phyloP scores from a whole-genome alignment of 2,888 invertebrate species.

The Mythimna pallens region DNA sequence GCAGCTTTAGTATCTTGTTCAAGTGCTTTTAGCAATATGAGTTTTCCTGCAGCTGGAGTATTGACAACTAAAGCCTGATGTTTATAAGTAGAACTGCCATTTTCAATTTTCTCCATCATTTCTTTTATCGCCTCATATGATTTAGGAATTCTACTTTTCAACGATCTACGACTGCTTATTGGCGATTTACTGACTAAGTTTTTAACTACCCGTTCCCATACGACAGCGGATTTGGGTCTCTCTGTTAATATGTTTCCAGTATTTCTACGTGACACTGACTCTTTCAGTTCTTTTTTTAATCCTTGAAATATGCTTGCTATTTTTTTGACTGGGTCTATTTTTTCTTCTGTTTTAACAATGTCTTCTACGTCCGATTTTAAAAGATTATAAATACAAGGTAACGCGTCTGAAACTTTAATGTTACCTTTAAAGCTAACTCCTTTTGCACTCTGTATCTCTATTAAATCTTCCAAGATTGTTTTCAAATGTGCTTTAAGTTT shows the following conservation, averaged over 20 bases:
- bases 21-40: conserved; percentile 78
- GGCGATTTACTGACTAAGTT: conserved; percentile 70
- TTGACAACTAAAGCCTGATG: conserved; percentile 69
- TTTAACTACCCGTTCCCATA: conserved; percentile 82
- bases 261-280: conserved; percentile 70
- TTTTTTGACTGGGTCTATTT: conserved; percentile 64
- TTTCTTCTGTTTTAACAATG: conserved; percentile 40
- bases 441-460: conserved; percentile 78
- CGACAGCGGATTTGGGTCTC: conserved; percentile 78
- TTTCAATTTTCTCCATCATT: conserved; percentile 72
- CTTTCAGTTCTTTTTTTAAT: conserved; percentile 74
- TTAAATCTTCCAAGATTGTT: conserved; percentile 80
- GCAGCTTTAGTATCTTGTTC: conserved; percentile 73
- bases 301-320: conserved; percentile 74
- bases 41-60: conserved; percentile 73
- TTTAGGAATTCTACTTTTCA: conserved; percentile 62
- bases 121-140: conserved; percentile 73
- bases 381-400: conserved; percentile 84
- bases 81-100: conserved; percentile 75
- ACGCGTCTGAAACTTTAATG: conserved; percentile 75
- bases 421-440: conserved; percentile 68
- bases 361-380: conserved; percentile 67
- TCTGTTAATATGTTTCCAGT: conserved; percentile 47
- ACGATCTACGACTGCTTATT: conserved; percentile 70
- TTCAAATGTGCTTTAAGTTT: conserved; percentile 83